Evolutionary conservation across 2,797 vertebrate genomes (phyloP), one percentile per base, ranked within the genome.

Genomic region (Anisognathus igniventris): DNA sequence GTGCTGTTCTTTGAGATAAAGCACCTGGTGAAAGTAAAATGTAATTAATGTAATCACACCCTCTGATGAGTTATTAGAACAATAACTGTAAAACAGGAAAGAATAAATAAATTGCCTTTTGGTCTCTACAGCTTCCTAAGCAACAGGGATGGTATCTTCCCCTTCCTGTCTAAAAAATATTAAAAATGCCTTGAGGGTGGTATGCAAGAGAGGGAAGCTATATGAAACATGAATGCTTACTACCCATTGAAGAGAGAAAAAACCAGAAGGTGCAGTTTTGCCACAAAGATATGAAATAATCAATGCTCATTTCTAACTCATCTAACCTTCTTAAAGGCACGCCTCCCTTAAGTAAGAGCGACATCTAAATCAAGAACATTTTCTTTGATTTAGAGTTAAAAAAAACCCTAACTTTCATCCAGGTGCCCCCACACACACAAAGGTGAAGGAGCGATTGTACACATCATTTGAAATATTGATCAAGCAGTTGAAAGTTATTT

Each of bases 371-470:
- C 30, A 68, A 66, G 58, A 86, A 73, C 21, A 16, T 73, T 91
- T 91, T 76, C 7, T 92, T 74, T 93, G 39, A 58, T 91, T 94
- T 93, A 81, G 35, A 50, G 54, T 78, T 85, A 19, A 88, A 91
- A 33, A 47, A 73, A 18, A 40, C 60, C 65, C 57, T 48, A 72
- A 75, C 47, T 88, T 80, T 65, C 47, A 51, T 62, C 39, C 30
- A 77, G 70, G n/a, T 73, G 16, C 42, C 22, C 25, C 1, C 7
- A 28, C 10, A 24, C 27, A 60, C 44, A 78, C 25, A 67, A 58
- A 79, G 48, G 42, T 77, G 72, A 73, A 73, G 82, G 61, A 74
- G 23, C 5, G 2, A 74, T 65, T 82, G 18, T 67, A 64, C 45
- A 76, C 27, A 37, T 77, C 6, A 48, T 80, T 48, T 91, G 37